A percentile compares a stretch with the other conserved stretches of the same genome.
These are phyloP conservation scores for Lagodon rhomboides DNA, from an alignment of 2,797 vertebrate genomes.

Conservation along the genomic window DNA sequence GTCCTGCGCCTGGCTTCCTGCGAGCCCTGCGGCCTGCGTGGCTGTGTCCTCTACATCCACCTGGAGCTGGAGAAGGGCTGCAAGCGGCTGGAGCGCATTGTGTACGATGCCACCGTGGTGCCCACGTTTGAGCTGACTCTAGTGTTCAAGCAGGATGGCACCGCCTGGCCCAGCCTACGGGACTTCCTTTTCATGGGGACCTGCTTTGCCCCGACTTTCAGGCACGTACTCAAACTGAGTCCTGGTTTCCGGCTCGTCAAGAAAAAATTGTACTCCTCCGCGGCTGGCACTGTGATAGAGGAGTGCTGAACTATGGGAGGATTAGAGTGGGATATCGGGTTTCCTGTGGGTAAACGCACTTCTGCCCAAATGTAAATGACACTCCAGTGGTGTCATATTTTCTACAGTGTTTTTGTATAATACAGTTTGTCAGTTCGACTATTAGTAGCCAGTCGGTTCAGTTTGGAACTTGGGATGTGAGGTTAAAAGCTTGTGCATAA, in stretches of 20 bases:
- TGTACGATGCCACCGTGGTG: conserved; percentile 87
- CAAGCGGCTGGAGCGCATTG: conserved; percentile 88
- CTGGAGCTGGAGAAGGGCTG: conserved; percentile 88
- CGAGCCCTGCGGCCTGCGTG: conserved; percentile 91
- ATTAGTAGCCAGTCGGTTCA: conserved; percentile 43
- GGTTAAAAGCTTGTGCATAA: conserved; percentile 26
- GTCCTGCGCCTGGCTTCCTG: conserved; percentile 87
- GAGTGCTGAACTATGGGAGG: conserved; percentile 83
- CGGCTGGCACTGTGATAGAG: conserved; percentile 88
- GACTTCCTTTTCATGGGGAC: conserved; percentile 88
- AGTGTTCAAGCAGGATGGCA: conserved; percentile 91
- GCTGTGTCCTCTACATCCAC: conserved; percentile 88
- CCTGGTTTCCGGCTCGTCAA: conserved; percentile 91
- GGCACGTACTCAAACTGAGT: conserved; percentile 88
- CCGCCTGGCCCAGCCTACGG: conserved; percentile 88
- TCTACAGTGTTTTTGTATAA: conserved; percentile 76
- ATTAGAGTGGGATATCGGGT: conserved; percentile 13
- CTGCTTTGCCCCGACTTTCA: conserved; percentile 87
- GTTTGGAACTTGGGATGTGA: conserved; percentile 35
- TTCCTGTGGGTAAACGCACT: conserved; percentile 70
- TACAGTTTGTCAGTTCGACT: conserved; percentile 46
- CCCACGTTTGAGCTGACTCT: conserved; percentile 93
- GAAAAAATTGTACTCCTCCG: conserved; percentile 91
- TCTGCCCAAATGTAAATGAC: conserved; percentile 74
- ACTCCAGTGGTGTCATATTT: conserved; percentile 64